Base-by-base conservation (phyloP, 2,888 invertebrate genomes). In the Micoletzkya japonica region DNA sequence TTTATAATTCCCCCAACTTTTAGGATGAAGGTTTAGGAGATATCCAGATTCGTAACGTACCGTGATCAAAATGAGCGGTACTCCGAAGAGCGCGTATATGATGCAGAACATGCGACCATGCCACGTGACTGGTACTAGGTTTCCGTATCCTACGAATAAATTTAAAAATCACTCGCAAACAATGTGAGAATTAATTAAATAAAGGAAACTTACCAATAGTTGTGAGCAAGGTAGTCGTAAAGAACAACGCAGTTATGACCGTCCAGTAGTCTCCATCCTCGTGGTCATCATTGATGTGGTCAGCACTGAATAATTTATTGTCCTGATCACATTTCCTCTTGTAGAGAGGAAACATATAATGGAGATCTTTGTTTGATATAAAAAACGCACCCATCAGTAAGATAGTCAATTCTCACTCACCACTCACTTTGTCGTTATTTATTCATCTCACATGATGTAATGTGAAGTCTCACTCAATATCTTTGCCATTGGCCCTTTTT, bases 101-200 rank as follows among this genome's bases (percentile, higher is more conserved):
- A 84, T 82, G 72, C 84, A 85, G 52, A 85, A 83, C 75, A 85
- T 78, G 20, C 85, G 79, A n/a, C 85, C 85, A 50, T 80, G 73
- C 73, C 81, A 76, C 0, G 85, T 85, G 7, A 83, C 81, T 2
- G 85, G 85, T 2, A 81, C 85, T 63, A 84, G 74, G 68, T 85
- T 85, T 61, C 85, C 85, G 74, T 85, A 85, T 10, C 82, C 81
- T 81, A 49, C 17, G 72, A 66, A 14, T 4, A 36, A 28, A 24
- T 30, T n/a, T n/a, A 44, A 10, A 14, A 44, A 44, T 14, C 20
- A 44, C 10, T 14, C 44, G 20, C 20, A 44, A 44, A 44, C 44
- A 44, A 10, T 44, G 20, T 10, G 20, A 44, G 10, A 44, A 44
- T 44, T 14, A 44, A 44, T 20, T 14, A 44, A 44, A 44, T 44